Base-by-base conservation (phyloP, 2,888 invertebrate species). In the Calephelis perditalis region DNA sequence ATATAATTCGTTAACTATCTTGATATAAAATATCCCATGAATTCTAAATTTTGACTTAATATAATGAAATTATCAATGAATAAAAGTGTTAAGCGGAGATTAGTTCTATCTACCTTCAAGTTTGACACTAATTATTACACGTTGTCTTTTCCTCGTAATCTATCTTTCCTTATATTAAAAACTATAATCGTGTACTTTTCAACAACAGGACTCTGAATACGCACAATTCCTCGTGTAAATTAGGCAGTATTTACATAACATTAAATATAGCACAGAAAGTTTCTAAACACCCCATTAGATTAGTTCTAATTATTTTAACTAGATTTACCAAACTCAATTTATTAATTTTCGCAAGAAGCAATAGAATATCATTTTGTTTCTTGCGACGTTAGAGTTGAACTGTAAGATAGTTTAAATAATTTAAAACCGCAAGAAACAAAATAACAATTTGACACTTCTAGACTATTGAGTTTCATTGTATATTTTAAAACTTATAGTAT, bases 401-500 rank as follows among this genome's bases (percentile, higher is more conserved):
- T 6, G 40, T 40, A 6, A 5, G 7, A 40, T 40, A 6, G 40
- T 26, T 26, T 26, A 4, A 26, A 26, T 40, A 40, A 40, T 40
- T 40, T 40, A 40, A 40, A 40, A 40, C 40, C 40, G 5, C 40
- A 40, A 40, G 40, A 40, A 40, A 8, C 8, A 8, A 40, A 40
- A 40, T 40, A 40, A 40, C 40, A 40, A 40, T 40, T 40, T 6
- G 40, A 40, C 3, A 40, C 40, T 40, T 8, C 40, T 3, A 40
- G 40, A 40, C 40, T 40, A 40, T 40, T 40, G 40, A 40, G 40
- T 26, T 52, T 49, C 5, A 52, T 52, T 52, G 52, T 52, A 49
- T 49, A 49, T 52, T 52, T 58, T 58, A 54, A 52, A 45, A 46
- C 59, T 60, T 60, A 26, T 26, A 59, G 11, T 45, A 56, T 46